Base-by-base conservation (phyloP, 2,797 vertebrate species). In the Xenops minutus region DNA sequence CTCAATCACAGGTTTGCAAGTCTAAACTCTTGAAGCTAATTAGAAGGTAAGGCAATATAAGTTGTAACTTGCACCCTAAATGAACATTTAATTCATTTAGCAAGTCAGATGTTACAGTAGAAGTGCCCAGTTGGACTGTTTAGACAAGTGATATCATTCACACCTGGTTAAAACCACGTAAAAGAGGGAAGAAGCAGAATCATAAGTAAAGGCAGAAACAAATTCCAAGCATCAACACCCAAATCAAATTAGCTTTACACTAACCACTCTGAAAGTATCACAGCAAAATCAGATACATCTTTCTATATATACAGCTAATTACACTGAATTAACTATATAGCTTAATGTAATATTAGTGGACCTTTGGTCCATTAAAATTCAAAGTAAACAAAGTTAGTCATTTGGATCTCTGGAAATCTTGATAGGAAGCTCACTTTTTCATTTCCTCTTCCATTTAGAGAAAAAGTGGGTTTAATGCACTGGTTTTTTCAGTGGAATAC, bases 151-250 rank as follows among this genome's bases (percentile, higher is more conserved):
- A 56, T 88, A n/a, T 51, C 32, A 73, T 74, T 67, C 32, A 24
- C 30, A 61, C 37, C 55, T 75, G 43, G 34, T 67, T 74, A 96
- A 81, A 21, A 88, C 32, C 44, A 63, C 62, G 6, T 51, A 68
- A 79, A 68, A 93, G 36, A 76, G 14, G 36, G 36, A 90, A 92
- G 85, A 89, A 84, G 75, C 24, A 90, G 90, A 96, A 78, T 63
- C n/a, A 82, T 80, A 96, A 95, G n/a, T 30, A 87, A 63, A 61
- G 29, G 44, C 51, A 56, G 19, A 83, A 83, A 63, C 12, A 39
- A 82, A 43, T 29, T 73, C 14, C 39, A 83, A 56, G 3, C 19
- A 36, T 39, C 43, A 72, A 62, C 11, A 49, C 6, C 4, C 18
- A 49, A 63, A 27, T 5, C 20, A 56, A 73, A 72, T 5, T 5